Conservation (phyloP, 2,797 vertebrate species). For the Alcedo quadribrachys region DNA sequence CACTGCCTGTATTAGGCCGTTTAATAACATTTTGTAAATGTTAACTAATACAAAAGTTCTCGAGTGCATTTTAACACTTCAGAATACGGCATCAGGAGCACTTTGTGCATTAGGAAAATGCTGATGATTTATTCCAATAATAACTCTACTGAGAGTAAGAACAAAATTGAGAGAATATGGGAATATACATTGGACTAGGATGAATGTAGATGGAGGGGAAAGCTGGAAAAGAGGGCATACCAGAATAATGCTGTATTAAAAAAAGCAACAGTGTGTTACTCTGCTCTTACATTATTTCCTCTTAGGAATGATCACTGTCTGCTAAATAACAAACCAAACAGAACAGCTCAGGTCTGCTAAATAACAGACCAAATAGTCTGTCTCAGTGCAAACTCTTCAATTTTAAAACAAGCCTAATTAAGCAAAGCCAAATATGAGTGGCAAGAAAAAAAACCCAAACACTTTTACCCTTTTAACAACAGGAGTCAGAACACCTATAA, state of each 20-base stretch:
- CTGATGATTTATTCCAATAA: neutral
- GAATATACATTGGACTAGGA: neutral
- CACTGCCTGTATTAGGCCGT: neutral
- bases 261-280: neutral
- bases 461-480: neutral
- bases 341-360: neutral
- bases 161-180: neutral
- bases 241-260: neutral
- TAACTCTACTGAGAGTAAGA: neutral
- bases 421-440: neutral
- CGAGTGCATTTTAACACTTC: neutral
- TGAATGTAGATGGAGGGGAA: neutral
- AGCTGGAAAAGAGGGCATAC: neutral
- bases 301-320: neutral
- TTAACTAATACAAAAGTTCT: neutral
- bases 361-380: neutral
- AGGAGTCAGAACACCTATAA: neutral
- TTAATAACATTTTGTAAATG: neutral
- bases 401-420: neutral
- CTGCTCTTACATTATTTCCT: neutral
- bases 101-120: neutral
- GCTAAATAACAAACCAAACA: neutral
- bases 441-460: neutral
- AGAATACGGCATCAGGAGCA: neutral
- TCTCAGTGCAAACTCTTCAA: neutral